These are phyloP conservation scores for Zaprionus bogoriensis DNA, from an alignment of 2,888 invertebrate species.

Conservation along the genomic window DNA sequence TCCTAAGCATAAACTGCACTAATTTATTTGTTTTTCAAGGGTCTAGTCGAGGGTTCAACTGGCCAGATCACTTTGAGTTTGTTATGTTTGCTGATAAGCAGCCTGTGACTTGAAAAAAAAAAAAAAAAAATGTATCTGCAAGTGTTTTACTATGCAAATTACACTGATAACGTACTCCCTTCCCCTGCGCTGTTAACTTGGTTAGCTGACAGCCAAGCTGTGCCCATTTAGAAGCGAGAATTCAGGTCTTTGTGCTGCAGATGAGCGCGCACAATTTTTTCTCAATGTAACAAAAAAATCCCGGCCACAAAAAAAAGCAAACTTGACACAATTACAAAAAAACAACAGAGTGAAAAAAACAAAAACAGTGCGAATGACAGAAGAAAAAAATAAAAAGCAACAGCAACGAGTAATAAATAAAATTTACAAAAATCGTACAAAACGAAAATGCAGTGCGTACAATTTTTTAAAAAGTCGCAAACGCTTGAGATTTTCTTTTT, in stretches of 20 bases:
- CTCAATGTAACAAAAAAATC: constrained; percentile 39
- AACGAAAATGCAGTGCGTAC: constrained; percentile 68
- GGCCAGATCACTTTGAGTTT: not conserved
- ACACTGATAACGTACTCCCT: constrained; percentile 10
- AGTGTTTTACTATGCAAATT: constrained; percentile 42
- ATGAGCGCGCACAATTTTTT: constrained; percentile 25
- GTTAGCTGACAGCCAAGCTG: not conserved
- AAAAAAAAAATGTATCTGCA: constrained; percentile 19
- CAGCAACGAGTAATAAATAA: not conserved
- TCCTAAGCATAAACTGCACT: constrained; percentile 52
- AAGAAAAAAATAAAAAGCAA: not conserved
- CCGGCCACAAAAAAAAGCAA: constrained; percentile 64
- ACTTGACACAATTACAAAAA: constrained; percentile 73
- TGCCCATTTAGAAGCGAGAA: constrained; percentile 28
- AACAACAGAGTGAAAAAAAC: constrained; percentile 36
- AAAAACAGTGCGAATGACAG: constrained; percentile 26
- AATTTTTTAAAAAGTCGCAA: constrained; percentile 68
- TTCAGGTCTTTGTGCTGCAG: constrained; percentile 45
- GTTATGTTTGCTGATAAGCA: constrained; percentile 24
- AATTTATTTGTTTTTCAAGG: constrained; percentile 56
- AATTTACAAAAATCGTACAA: constrained; percentile 14
- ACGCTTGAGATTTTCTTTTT: constrained; percentile 59
- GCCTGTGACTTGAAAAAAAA: constrained; percentile 11
- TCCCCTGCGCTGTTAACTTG: not conserved
- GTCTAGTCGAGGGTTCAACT: constrained; percentile 9